Conservation (phyloP, 2,113 vertebrate species). For the Nothobranchius furzeri region DNA sequence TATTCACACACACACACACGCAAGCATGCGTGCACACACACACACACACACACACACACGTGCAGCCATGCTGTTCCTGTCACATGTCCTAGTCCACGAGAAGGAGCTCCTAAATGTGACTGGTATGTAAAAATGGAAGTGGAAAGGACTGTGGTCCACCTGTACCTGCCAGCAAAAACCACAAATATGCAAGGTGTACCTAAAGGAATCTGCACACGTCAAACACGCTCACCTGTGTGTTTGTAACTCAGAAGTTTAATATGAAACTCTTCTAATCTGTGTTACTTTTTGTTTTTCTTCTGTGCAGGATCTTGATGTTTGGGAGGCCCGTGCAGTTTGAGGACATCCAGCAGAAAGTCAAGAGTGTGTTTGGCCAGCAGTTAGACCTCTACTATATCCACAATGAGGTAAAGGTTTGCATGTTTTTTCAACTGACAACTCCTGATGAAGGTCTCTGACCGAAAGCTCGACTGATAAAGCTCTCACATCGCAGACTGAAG, state of each 20-base stretch:
- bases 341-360: constrained; percentile 92
- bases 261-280: constrained; percentile 20
- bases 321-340: constrained; percentile 90
- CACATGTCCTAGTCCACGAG: constrained; percentile 57
- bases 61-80: constrained; percentile 5
- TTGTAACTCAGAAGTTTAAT: constrained; percentile 21
- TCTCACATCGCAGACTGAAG: too few species aligned
- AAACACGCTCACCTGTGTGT: constrained; percentile 45
- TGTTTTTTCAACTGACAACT: not conserved
- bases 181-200: constrained; percentile 92
- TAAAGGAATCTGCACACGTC: constrained; percentile 78
- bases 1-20: not conserved
- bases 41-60: not conserved
- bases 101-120: constrained; percentile 47
- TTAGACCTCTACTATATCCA: constrained; percentile 95
- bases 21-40: too few species aligned
- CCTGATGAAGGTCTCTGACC: too few species aligned
- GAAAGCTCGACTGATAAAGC: too few species aligned
- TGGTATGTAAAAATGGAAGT: constrained; percentile 76
- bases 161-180: constrained; percentile 84
- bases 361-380: constrained; percentile 89
- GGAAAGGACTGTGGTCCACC: constrained; percentile 82
- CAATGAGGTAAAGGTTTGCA: constrained; percentile 84
- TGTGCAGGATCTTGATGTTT: constrained; percentile 86
- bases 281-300: constrained; percentile 19